Conservation (phyloP, 2,113 vertebrate genomes). For the Grammomys dolichurus region DNA sequence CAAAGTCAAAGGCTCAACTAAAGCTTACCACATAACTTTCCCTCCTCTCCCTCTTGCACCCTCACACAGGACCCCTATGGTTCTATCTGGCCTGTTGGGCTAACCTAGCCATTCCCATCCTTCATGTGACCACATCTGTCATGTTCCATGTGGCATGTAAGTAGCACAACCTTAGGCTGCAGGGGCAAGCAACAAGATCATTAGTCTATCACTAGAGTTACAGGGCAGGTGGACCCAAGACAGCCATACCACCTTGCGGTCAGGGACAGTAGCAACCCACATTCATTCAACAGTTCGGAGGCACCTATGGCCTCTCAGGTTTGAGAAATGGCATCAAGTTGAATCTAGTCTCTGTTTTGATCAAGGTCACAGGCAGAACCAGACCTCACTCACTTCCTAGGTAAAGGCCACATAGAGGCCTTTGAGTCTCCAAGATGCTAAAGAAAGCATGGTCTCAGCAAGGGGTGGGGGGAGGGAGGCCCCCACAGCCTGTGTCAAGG, state of each 20-base stretch:
- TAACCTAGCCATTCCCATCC: not conserved
- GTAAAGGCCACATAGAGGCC: rapidly evolving
- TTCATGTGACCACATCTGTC: not conserved
- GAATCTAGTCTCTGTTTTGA: not conserved
- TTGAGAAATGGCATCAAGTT: not conserved
- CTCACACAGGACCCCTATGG: not conserved
- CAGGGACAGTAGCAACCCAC: not conserved
- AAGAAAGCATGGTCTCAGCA: not conserved
- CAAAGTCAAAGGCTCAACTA: not conserved
- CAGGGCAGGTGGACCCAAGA: not conserved
- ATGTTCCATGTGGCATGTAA: not conserved
- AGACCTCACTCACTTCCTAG: not conserved
- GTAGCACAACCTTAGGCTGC: not conserved
- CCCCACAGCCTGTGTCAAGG: not conserved
- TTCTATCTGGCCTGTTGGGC: not conserved
- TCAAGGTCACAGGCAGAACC: not conserved
- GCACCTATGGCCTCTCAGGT: not conserved
- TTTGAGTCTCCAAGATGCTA: not conserved
- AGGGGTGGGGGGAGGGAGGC: no score
- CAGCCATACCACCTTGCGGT: not conserved
- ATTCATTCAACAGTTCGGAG: not conserved
- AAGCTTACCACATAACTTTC: not conserved
- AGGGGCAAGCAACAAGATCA: not conserved
- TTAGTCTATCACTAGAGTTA: not conserved
- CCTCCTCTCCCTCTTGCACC: not conserved